phyloP scores from a whole-genome alignment of 2,797 vertebrate species.

The Anguilla megastoma region DNA sequence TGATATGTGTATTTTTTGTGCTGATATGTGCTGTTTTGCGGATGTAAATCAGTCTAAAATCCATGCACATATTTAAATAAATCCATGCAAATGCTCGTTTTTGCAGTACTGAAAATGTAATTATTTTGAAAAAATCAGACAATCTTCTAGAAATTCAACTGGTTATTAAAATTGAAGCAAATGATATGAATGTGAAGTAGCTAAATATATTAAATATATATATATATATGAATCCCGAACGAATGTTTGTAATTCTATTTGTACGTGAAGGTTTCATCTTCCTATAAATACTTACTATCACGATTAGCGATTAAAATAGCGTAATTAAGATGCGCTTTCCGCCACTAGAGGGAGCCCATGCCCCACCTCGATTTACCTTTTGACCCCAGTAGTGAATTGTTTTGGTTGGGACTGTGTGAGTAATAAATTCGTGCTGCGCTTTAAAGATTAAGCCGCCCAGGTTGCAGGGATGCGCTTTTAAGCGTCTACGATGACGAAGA shows the following conservation, averaged over 20 bases:
- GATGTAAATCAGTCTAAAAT: background rate
- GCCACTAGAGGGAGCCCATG: conserved; percentile 22
- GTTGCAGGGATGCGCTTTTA: background rate
- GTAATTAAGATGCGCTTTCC: background rate
- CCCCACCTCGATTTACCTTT: conserved; percentile 24
- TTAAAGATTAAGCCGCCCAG: conserved; percentile 20
- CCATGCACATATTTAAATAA: background rate
- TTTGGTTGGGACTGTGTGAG: conserved; percentile 15
- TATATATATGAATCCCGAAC: too few relatives aligned
- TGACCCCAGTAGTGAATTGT: conserved; percentile 28
- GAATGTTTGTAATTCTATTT: background rate
- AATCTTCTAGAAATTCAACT: background rate
- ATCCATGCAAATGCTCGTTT: background rate
- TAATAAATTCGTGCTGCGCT: conserved; percentile 13
- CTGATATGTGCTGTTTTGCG: background rate
- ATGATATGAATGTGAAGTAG: background rate
- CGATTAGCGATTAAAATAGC: background rate
- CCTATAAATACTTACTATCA: background rate
- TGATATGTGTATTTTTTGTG: background rate
- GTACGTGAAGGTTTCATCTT: background rate
- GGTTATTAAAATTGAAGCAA: background rate
- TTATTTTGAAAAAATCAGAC: background rate
- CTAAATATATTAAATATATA: background rate
- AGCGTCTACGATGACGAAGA: background rate
- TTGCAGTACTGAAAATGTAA: background rate